Evolutionary conservation across 2,888 invertebrate species (phyloP).

Genomic region (Boloria selene): DNA sequence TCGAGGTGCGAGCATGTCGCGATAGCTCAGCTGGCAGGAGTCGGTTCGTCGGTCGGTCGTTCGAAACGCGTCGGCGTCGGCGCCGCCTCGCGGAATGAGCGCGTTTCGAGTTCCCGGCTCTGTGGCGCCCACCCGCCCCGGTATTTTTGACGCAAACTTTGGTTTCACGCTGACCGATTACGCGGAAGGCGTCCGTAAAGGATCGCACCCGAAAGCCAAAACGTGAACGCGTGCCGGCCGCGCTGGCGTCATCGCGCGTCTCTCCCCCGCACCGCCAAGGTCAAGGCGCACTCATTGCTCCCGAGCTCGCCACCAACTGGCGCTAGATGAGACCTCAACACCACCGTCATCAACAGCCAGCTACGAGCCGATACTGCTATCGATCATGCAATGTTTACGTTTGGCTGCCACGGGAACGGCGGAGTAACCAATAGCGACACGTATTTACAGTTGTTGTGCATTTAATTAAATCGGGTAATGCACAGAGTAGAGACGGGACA

Average conservation of each 20-base stretch:
- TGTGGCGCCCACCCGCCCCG: slow-evolving; percentile 68
- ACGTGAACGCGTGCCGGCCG: slow-evolving; percentile 70
- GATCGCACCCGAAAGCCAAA: slow-evolving; percentile 82
- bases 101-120: slow-evolving; percentile 63
- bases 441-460: slow-evolving; percentile 42
- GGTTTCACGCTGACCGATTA: slow-evolving; percentile 76
- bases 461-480: slow-evolving; percentile 46
- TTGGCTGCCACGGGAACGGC: slow-evolving; percentile 76
- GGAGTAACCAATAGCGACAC: slow-evolving; percentile 56
- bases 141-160: slow-evolving; percentile 73
- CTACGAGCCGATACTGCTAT: slow-evolving; percentile 53
- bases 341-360: slow-evolving; percentile 46
- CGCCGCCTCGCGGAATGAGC: slow-evolving; percentile 79
- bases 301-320: slow-evolving; percentile 27
- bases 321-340: slow-evolving; percentile 33
- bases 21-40: slow-evolving; percentile 71
- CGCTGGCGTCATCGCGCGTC: slow-evolving; percentile 77
- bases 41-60: slow-evolving; percentile 79
- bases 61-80: slow-evolving; percentile 80
- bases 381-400: slow-evolving; percentile 76
- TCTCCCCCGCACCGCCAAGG: slow-evolving; percentile 77
- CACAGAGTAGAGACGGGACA: slow-evolving; percentile 28
- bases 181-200: slow-evolving; percentile 79
- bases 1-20: slow-evolving; percentile 77
- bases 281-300: slow-evolving; percentile 72